Evolutionary conservation across 2,888 invertebrate species (phyloP), one percentile per base, ranked within the genome.

Genomic region (Digitonthophagus gazella): DNA sequence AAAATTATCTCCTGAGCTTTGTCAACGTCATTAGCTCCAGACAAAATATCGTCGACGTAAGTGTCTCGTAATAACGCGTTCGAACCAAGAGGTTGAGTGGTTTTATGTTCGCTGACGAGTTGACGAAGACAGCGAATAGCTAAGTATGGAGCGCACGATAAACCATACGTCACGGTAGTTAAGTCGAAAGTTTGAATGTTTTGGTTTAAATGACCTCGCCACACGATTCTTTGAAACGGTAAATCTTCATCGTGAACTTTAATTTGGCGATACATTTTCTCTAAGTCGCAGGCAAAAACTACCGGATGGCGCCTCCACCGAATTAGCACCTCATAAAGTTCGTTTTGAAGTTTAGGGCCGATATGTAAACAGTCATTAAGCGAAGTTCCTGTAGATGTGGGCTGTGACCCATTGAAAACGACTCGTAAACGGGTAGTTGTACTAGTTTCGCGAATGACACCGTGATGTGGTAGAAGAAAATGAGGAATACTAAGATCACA

Each of bases 201-300:
- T 14, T 14, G 8, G 8, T 11, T 8, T 16, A 15, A 4, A 18
- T 18, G 8, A 2, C 15, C 16, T 16, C 58, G 11, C 58, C 58
- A 58, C 3, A 58, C 2, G 8, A 58, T 58, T 15, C 58, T 15
- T 58, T 58, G 58, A 15, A 14, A 16, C 8, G n/a, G 11, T 14
- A 2, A 18, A 14, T 58, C 58, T 14, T 58, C 18, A 16, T 11
- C 8, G 15, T 58, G 15, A 14, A 58, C 15, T 3, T 8, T 15
- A 14, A 58, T 58, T 14, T 58, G 58, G 58, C 58, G 58, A 14
- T 58, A 58, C 58, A 58, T 58, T 14, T 58, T 58, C 15, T 16
- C 58, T 15, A 58, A 8, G 15, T 15, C 58, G 18, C 16, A 15
- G 15, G 16, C 11, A 58, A 58, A 5, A 14, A 18, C 58, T 14